These are phyloP conservation scores for Dinothrombium tinctorium DNA, from an alignment of 1,140 invertebrate species.

Conservation along the genomic window DNA sequence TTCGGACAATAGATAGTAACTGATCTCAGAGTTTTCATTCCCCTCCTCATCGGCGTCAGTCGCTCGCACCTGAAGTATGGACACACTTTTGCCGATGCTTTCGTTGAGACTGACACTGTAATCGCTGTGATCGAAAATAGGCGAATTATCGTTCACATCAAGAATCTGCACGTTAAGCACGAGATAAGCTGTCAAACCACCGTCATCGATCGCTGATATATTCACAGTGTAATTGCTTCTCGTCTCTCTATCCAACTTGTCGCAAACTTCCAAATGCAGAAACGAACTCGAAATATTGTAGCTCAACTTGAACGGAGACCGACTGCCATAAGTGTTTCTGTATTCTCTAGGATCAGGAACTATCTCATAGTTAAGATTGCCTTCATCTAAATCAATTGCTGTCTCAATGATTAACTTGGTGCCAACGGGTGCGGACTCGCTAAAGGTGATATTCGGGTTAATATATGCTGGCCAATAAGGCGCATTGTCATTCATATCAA, in stretches of 20 bases:
- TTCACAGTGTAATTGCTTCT: constrained; percentile 57
- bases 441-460: constrained; percentile 19
- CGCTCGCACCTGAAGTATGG: constrained; percentile 64
- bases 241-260: constrained; percentile 63
- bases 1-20: constrained; percentile 63
- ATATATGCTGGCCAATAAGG: constrained; percentile 44
- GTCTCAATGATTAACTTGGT: constrained; percentile 62
- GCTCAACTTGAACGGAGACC: constrained; percentile 8
- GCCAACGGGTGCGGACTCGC: constrained; percentile 64
- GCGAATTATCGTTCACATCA: constrained; percentile 84
- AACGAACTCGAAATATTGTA: constrained; percentile 24
- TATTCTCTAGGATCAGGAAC: background rate
- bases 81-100: constrained; percentile 59
- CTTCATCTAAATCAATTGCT: constrained; percentile 58
- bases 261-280: constrained; percentile 66
- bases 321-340: background rate
- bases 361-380: constrained; percentile 21
- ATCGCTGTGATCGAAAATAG: constrained; percentile 73
- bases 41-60: constrained; percentile 52
- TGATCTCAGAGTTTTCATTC: constrained; percentile 72
- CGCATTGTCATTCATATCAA: constrained; percentile 69
- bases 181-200: constrained; percentile 53
- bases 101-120: constrained; percentile 77
- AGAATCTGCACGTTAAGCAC: constrained; percentile 70
- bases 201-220: constrained; percentile 66